Evolutionary conservation across 1,140 invertebrate genomes (phyloP).

Genomic region (Drosophila watanabei): DNA sequence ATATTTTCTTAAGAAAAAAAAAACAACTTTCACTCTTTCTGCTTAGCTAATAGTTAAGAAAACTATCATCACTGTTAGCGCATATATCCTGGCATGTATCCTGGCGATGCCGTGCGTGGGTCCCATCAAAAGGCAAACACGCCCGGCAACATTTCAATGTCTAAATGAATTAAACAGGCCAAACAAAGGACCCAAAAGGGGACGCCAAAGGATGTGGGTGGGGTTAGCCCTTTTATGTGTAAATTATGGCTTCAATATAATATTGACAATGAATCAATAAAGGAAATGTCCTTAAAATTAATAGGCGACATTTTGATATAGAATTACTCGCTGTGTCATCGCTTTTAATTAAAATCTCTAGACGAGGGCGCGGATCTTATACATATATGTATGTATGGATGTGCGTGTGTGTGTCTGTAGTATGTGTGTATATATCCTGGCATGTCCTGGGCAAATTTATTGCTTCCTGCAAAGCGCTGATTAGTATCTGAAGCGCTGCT

Average conservation of each 20-base stretch:
- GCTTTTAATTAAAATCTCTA: conserved; percentile 85
- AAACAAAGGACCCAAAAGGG: conserved; percentile 34
- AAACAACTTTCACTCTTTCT: background rate
- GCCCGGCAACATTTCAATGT: conserved; percentile 63
- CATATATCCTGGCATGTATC: background rate
- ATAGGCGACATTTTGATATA: conserved; percentile 85
- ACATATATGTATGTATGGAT: background rate
- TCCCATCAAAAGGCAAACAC: conserved; percentile 75
- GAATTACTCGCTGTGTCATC: conserved; percentile 85
- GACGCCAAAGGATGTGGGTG: conserved; percentile 1
- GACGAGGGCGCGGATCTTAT: conserved; percentile 65
- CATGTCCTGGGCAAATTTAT: conserved; percentile 74
- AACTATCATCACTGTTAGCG: background rate
- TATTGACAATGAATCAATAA: conserved; percentile 85
- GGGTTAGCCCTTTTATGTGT: conserved; percentile 76
- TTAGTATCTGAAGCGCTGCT: conserved; percentile 73
- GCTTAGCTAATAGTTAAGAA: background rate
- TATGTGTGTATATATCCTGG: conserved; percentile 30
- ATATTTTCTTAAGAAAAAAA: accelerated
- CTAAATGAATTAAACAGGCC: conserved; percentile 63
- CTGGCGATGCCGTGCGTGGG: conserved; percentile 46
- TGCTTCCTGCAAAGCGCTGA: conserved; percentile 76
- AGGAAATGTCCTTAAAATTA: conserved; percentile 85
- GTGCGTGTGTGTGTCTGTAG: conserved; percentile 8
- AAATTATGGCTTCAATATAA: conserved; percentile 83